phyloP scores from a whole-genome alignment of 1,140 invertebrate species.

The Drosophila grimshawi region DNA sequence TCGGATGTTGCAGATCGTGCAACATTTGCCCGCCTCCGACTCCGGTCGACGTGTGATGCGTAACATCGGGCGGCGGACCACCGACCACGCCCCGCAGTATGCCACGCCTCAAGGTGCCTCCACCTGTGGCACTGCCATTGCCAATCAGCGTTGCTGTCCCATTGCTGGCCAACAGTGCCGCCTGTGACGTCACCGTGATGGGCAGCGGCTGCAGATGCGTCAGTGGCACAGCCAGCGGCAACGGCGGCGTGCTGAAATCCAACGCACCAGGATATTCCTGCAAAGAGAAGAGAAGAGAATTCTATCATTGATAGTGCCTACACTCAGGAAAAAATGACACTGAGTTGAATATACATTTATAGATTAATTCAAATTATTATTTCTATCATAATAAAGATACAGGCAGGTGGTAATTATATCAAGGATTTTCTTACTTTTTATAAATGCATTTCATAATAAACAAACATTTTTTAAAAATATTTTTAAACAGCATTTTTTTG shows the following conservation, averaged over 20 bases:
- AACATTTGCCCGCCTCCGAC: constrained; percentile 66
- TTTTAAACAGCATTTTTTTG: no score
- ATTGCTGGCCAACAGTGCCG: constrained; percentile 58
- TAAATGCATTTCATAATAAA: no score
- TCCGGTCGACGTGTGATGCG: constrained; percentile 70
- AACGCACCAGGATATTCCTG: constrained; percentile 80
- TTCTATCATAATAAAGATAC: no score
- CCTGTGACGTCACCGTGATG: constrained; percentile 75
- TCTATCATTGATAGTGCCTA: no score
- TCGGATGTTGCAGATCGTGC: constrained; percentile 76
- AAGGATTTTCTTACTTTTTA: not conserved
- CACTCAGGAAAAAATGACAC: no score
- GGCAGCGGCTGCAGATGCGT: constrained; percentile 77
- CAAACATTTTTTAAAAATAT: no score
- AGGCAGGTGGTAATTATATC: no score
- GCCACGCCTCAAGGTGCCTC: constrained; percentile 77
- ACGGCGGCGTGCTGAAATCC: constrained; percentile 75
- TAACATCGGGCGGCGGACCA: constrained; percentile 81
- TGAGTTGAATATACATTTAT: no score
- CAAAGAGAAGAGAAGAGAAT: constrained; percentile 18
- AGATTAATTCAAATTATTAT: no score
- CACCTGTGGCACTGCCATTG: constrained; percentile 48
- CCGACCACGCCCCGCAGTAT: constrained; percentile 75
- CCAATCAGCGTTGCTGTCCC: constrained; percentile 52
- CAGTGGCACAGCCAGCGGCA: constrained; percentile 73